phyloP scores from a whole-genome alignment of 2,113 vertebrate genomes.

The Clarias macrocephalus region DNA sequence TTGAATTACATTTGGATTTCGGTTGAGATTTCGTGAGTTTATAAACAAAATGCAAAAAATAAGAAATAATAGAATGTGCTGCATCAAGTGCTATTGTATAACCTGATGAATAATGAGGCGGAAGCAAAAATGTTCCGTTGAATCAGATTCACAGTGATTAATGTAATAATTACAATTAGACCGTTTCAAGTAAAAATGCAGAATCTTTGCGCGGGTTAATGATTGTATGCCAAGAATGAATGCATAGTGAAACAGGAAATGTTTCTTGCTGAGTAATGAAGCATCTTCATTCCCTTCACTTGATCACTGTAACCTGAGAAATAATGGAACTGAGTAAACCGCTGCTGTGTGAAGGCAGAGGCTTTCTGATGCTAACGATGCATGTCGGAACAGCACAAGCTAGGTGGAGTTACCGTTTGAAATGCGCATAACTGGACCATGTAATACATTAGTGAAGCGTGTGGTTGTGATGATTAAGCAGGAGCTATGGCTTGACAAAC shows the following conservation, averaged over 20 bases:
- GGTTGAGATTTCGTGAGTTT: neutral
- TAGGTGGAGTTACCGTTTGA: neutral
- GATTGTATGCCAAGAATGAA: neutral
- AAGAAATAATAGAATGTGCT: neutral
- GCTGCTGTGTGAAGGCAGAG: neutral
- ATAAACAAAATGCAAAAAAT: neutral
- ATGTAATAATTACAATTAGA: neutral
- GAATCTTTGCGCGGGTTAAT: neutral
- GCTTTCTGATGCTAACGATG: neutral
- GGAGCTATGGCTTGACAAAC: constrained; percentile 11
- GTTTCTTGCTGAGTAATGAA: neutral
- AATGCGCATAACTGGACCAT: constrained; percentile 3
- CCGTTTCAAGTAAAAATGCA: no score
- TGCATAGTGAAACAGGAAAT: neutral
- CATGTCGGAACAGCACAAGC: neutral
- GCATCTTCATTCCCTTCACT: no score
- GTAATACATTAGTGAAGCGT: neutral
- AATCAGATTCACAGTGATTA: neutral
- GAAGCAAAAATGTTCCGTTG: neutral
- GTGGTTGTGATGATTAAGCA: constrained; percentile 5
- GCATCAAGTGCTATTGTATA: neutral
- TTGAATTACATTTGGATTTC: neutral
- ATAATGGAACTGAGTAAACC: neutral
- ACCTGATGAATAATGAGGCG: neutral
- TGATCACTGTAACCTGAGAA: neutral